Evolutionary conservation across 2,797 vertebrate genomes (phyloP).

Genomic region (Phataginus tricuspis): DNA sequence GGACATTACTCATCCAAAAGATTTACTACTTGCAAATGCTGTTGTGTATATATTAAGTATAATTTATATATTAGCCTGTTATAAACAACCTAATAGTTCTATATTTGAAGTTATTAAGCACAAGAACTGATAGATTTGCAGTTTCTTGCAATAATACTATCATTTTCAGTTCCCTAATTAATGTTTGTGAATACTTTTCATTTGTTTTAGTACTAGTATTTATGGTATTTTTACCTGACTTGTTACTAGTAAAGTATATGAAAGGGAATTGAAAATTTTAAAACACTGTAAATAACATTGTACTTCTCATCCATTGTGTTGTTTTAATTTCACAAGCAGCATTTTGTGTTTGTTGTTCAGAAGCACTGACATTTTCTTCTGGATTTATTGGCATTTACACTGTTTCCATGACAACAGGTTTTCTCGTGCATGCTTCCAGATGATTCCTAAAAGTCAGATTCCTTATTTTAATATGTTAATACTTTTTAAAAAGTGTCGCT

Average conservation of each 20-base stretch:
- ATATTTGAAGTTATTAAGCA: background rate
- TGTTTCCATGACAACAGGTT: conserved; percentile 80
- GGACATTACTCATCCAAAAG: background rate
- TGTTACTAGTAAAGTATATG: background rate
- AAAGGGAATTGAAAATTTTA: background rate
- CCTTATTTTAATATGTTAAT: conserved; percentile 74
- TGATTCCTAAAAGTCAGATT: conserved; percentile 54
- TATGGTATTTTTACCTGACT: background rate
- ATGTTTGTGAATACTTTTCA: background rate
- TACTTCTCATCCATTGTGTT: background rate
- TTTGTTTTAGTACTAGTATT: background rate
- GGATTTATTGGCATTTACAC: conserved; percentile 72
- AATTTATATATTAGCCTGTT: background rate
- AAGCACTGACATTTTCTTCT: conserved; percentile 72
- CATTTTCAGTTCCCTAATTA: background rate
- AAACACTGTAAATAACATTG: background rate
- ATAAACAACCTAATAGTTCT: background rate
- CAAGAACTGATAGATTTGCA: background rate
- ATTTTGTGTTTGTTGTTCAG: conserved; percentile 72
- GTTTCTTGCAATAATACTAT: conserved; percentile 30
- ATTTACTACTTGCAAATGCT: background rate
- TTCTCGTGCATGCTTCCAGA: conserved; percentile 70
- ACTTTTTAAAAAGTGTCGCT: conserved; percentile 44
- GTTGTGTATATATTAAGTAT: background rate
- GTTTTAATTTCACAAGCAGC: conserved; percentile 39